These are phyloP conservation scores for Pristionchus japonicus DNA, from an alignment of 2,888 invertebrate species.

Conservation along the genomic window DNA sequence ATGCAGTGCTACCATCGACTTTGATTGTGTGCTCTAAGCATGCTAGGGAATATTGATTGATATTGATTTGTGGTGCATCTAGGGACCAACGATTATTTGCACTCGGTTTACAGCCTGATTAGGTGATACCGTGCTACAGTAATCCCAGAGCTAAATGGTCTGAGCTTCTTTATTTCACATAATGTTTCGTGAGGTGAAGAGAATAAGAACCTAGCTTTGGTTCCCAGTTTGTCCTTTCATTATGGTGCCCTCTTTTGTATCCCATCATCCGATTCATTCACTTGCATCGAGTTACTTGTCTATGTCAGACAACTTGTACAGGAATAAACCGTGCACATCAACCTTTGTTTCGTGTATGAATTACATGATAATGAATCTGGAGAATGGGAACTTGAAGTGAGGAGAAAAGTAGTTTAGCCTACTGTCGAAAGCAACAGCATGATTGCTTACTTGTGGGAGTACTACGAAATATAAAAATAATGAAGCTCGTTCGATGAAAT, in stretches of 20 bases:
- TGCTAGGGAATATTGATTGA: background rate
- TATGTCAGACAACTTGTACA: conserved; percentile 3
- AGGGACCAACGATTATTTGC: too few species aligned
- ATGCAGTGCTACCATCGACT: background rate
- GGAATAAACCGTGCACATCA: conserved; percentile 32
- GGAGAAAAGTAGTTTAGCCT: too few species aligned
- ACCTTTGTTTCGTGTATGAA: too few species aligned
- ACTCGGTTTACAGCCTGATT: too few species aligned
- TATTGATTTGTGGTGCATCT: too few species aligned
- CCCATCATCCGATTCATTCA: background rate
- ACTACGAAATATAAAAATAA: too few species aligned
- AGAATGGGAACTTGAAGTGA: too few species aligned
- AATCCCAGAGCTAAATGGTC: background rate
- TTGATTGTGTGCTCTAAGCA: background rate
- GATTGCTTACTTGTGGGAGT: too few species aligned
- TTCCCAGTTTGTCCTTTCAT: background rate
- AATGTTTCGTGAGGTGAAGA: background rate
- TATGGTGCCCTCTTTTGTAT: background rate
- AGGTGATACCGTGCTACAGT: background rate
- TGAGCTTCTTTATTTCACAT: background rate
- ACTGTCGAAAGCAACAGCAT: too few species aligned
- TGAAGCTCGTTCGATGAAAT: too few species aligned
- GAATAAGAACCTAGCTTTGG: too few species aligned
- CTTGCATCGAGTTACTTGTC: conserved; percentile 29
- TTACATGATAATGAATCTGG: too few species aligned